Percentiles rank a stretch among this genome's conserved stretches.
phyloP scores from a whole-genome alignment of 2,113 vertebrate species.

The Apistogramma diplotaenia region DNA sequence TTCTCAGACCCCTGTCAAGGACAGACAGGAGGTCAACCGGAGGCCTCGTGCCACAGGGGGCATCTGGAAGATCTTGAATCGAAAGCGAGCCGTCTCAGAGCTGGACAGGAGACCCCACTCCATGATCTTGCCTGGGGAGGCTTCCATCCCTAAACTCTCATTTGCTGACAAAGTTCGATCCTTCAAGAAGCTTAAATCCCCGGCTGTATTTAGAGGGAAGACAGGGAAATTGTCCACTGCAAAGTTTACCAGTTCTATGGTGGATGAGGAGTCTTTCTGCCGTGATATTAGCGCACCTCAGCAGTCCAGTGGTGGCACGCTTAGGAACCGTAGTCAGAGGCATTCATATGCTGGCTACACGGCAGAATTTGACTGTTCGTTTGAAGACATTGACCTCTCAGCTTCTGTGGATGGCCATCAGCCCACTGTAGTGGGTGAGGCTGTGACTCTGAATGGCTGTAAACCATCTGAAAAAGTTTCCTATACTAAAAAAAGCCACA shows the following conservation, averaged over 20 bases:
- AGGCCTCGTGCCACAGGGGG: slow-evolving; percentile 75
- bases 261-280: slow-evolving; percentile 69
- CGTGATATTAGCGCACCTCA: slow-evolving; percentile 67
- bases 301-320: slow-evolving; percentile 63
- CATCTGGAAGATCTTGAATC: slow-evolving; percentile 88
- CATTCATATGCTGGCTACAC: slow-evolving; percentile 87
- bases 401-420: slow-evolving; percentile 71
- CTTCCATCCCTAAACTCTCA: slow-evolving; percentile 81
- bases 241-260: slow-evolving; percentile 70
- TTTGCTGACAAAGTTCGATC: slow-evolving; percentile 86
- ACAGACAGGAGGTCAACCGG: slow-evolving; percentile 76
- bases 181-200: slow-evolving; percentile 83
- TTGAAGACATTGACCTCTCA: slow-evolving; percentile 82
- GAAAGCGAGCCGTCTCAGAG: slow-evolving; percentile 76
- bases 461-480: slow-evolving; percentile 67
- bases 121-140: slow-evolving; percentile 86
- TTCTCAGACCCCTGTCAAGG: slow-evolving; percentile 67
- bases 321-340: slow-evolving; percentile 77
- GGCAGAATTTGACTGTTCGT: slow-evolving; percentile 84
- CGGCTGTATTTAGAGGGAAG: slow-evolving; percentile 74
- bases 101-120: slow-evolving; percentile 84
- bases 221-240: slow-evolving; percentile 64
- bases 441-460: slow-evolving; percentile 69
- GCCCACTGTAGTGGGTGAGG: slow-evolving; percentile 61
- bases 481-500: slow-evolving; percentile 71